These are phyloP conservation scores for Drosophila gaucha DNA, from an alignment of 2,888 invertebrate genomes.

Conservation along the genomic window DNA sequence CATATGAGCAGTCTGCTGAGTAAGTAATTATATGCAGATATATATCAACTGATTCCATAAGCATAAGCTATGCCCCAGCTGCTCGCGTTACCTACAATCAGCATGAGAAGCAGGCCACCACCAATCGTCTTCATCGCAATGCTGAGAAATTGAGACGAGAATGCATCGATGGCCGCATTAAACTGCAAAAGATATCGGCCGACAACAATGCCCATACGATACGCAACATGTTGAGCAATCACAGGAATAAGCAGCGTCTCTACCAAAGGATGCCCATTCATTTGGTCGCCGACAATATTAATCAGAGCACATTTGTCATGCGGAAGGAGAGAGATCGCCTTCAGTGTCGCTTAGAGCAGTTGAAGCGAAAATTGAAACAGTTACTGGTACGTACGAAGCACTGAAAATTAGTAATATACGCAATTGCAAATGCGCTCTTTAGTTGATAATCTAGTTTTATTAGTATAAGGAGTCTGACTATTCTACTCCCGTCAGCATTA, in stretches of 20 bases:
- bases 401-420: too few species aligned
- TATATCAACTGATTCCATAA: too few species aligned
- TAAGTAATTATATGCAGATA: neutral
- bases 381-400: constrained; percentile 62
- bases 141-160: constrained; percentile 68
- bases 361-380: constrained; percentile 66
- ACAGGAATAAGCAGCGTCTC: constrained; percentile 79
- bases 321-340: constrained; percentile 83
- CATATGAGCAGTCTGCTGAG: too few species aligned
- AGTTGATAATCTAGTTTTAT: too few species aligned
- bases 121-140: constrained; percentile 45
- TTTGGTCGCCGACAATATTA: constrained; percentile 80
- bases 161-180: constrained; percentile 76
- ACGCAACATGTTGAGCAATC: constrained; percentile 79
- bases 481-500: too few species aligned
- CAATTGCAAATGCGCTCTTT: too few species aligned
- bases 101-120: constrained; percentile 68
- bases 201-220: constrained; percentile 74
- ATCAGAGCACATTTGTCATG: constrained; percentile 82
- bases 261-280: constrained; percentile 82
- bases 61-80: too few species aligned
- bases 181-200: constrained; percentile 72
- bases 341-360: constrained; percentile 58
- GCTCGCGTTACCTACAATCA: constrained; percentile 62
- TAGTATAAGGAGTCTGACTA: too few species aligned